Evolutionary conservation across 2,113 vertebrate species (phyloP).

Genomic region (Sceloporus tristichus): DNA sequence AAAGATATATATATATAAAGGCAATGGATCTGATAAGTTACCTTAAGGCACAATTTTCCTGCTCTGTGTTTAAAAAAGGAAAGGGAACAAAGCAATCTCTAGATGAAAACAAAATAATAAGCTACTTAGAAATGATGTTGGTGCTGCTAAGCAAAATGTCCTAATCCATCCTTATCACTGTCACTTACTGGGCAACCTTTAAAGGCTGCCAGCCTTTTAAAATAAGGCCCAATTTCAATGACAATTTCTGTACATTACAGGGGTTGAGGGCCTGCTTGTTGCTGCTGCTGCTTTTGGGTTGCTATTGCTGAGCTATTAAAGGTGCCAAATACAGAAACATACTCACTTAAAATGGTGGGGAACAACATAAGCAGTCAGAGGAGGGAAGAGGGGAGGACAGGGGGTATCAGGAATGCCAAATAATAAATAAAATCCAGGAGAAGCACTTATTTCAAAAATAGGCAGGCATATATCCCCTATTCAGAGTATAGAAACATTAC

Average conservation of each 20-base stretch:
- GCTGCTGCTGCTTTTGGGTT: not conserved
- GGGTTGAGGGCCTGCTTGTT: not conserved
- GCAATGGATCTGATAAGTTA: not conserved
- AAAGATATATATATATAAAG: not conserved
- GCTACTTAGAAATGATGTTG: constrained; percentile 11
- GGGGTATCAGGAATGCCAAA: not conserved
- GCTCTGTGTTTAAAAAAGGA: not conserved
- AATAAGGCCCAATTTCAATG: constrained; percentile 14
- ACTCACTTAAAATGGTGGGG: not conserved
- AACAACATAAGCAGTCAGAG: not conserved
- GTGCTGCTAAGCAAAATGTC: constrained; percentile 22
- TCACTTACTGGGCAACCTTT: constrained; percentile 33
- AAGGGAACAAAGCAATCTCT: not conserved
- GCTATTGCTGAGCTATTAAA: not conserved
- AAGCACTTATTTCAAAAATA: not conserved
- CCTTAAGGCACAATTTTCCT: not conserved
- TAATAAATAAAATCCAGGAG: no score
- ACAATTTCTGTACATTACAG: constrained; percentile 23
- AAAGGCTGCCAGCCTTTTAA: constrained; percentile 9
- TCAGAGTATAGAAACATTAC: no score
- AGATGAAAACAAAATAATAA: constrained; percentile 40
- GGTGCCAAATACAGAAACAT: not conserved
- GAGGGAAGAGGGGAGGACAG: not conserved
- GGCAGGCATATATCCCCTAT: not conserved
- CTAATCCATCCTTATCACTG: constrained; percentile 39